These are phyloP conservation scores for Mellilla xanthometata DNA, from an alignment of 2,888 invertebrate genomes.

Conservation along the genomic window DNA sequence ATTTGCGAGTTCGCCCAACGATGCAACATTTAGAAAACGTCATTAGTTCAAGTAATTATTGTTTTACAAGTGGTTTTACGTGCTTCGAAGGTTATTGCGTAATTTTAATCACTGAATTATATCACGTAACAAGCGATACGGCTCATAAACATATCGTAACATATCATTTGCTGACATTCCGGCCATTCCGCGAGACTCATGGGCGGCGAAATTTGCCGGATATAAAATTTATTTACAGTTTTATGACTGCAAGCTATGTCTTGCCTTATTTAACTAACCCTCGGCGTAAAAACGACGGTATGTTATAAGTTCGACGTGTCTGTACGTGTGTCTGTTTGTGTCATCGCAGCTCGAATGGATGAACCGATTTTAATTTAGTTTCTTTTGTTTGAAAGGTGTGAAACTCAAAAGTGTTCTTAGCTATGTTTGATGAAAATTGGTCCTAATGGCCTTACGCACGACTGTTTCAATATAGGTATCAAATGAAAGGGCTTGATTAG, in stretches of 20 bases:
- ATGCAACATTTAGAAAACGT: slow-evolving; percentile 6
- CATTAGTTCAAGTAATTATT: background rate
- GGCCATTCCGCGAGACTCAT: slow-evolving; percentile 1
- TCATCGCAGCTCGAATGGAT: too few species aligned
- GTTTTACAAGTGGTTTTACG: slow-evolving; percentile 2
- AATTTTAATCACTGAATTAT: slow-evolving; percentile 18
- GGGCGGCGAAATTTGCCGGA: background rate
- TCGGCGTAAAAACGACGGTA: too few species aligned
- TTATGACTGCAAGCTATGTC: background rate
- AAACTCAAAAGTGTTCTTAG: too few species aligned
- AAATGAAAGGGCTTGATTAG: too few species aligned
- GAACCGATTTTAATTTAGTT: too few species aligned
- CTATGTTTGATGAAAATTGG: too few species aligned
- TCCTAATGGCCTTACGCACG: too few species aligned
- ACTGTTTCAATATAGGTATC: too few species aligned
- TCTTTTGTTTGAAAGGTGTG: too few species aligned
- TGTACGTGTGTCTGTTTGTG: too few species aligned
- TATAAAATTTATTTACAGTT: background rate
- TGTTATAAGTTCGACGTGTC: too few species aligned
- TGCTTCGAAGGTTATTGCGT: slow-evolving; percentile 1
- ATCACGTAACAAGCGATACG: slow-evolving; percentile 10
- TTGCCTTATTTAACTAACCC: background rate
- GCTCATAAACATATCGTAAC: slow-evolving; percentile 7
- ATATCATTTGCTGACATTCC: slow-evolving; percentile 15
- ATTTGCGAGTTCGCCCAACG: background rate